Conservation (phyloP, 2,888 invertebrate genomes). For the Pachydiplax longipennis region DNA sequence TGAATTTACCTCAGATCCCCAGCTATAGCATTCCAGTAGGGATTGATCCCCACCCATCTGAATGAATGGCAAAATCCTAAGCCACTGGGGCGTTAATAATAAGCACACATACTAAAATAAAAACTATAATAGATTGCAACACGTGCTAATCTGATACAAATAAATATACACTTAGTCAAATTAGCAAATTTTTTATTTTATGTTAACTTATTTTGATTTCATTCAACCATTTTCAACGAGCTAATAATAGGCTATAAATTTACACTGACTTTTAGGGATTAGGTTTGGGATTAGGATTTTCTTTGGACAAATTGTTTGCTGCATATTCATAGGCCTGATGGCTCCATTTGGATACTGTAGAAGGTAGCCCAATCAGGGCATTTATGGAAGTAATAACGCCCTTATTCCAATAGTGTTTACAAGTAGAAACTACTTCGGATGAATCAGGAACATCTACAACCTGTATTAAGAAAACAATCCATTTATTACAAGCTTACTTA, state of each 20-base stretch:
- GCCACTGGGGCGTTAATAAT: too few relatives aligned
- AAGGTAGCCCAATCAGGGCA: not conserved
- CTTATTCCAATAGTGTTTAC: constrained; percentile 30
- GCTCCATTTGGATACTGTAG: not conserved
- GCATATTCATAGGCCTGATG: not conserved
- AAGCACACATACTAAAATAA: too few relatives aligned
- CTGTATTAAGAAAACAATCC: not conserved
- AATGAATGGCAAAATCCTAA: too few relatives aligned
- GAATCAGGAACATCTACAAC: constrained; percentile 16
- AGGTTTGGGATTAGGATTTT: not conserved
- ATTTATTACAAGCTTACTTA: not conserved
- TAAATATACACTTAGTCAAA: too few relatives aligned
- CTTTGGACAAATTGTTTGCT: not conserved
- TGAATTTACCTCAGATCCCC: too few relatives aligned
- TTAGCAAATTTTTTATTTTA: too few relatives aligned
- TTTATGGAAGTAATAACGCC: not conserved
- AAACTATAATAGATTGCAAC: too few relatives aligned
- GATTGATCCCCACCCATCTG: too few relatives aligned
- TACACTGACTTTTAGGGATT: not conserved
- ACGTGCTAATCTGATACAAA: too few relatives aligned
- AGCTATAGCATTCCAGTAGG: too few relatives aligned
- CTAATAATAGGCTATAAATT: not conserved
- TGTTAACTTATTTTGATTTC: not conserved
- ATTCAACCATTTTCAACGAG: not conserved
- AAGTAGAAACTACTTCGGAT: not conserved